Base-by-base conservation (phyloP, 1,140 invertebrate genomes). In the Aethina tumida region DNA sequence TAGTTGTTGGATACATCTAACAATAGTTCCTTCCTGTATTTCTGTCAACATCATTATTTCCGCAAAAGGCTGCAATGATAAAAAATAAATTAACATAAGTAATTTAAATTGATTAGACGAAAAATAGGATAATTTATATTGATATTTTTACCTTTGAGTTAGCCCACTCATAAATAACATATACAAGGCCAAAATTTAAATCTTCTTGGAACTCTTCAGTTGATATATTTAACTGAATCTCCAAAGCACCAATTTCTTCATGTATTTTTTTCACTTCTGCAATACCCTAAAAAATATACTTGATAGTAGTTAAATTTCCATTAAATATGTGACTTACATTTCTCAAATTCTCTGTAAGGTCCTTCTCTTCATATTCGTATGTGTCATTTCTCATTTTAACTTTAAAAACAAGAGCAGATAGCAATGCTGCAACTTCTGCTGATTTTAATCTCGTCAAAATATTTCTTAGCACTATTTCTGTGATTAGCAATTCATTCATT, bases 21-120 rank as follows among this genome's bases (percentile, higher is more conserved):
- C 95, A 53, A 99, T 97, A 22, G 97, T 89, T 2, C 97, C 97
- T 68, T 99, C 97, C 62, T 99, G 94, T 2, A 96, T 82, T 43
- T 94, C 87, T 0, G 92, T 96, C 25, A 94, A 65, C 35, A 81
- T 69, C 75, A 93, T 95, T 29, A 98, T 96, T 48, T 95, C 83
- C 0, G 81, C 74, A 63, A 99, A 98, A 0, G 88, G 79, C 75
- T 86, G 65, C 29, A 69, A 61, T 44, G 28, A 47, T 13, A 30
- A 31, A 32, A 33, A 9, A 33, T 22, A 7, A 21, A 39, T 31
- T 22, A 39, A 24, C 14, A 15, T 14, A 32, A 17, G 9, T 24
- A 17, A 30, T 9, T 22, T 4, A 31, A 14, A 39, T 10, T 9
- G n/a, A n/a, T n/a, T n/a, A n/a, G n/a, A n/a, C n/a, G n/a, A n/a